Evolutionary conservation across 2,888 invertebrate species (phyloP), one percentile per base, ranked within the genome.

Genomic region (Habrosyne pyritoides): DNA sequence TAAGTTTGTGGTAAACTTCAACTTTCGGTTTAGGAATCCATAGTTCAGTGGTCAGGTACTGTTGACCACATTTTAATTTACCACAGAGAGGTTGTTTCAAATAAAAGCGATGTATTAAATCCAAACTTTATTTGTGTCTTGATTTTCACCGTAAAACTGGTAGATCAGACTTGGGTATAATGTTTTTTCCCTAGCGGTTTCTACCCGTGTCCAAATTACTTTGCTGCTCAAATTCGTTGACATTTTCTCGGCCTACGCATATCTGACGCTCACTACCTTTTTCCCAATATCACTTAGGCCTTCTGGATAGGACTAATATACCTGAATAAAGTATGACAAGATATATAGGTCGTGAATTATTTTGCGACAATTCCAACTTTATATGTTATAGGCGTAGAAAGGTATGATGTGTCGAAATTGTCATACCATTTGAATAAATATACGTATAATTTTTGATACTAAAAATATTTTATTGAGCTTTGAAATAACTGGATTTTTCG

Each of bases 211-310:
- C 42, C 42, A 42, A 42, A 42, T 42, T 42, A 42, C 42, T 42
- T 42, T 42, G 18, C 42, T 18, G 14, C 18, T 42, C 18, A 42
- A 42, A 42, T 14, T 42, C 42, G 42, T 42, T 33, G 42, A 42
- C 42, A 42, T 42, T 42, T 42, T 42, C 42, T 42, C 42, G 18
- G 18, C 18, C 42, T n/a, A 42, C 42, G 42, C 14, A 18, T 42
- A 42, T 42, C 42, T 18, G 42, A 42, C 18, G 12, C 14, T 14
- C 42, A 8, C 14, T 42, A 42, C 14, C 14, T 42, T 2, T 42
- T 42, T 42, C 18, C 42, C 42, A 42, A 42, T 42, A 42, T 42
- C 42, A 42, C 42, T 42, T 42, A 42, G 42, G 42, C 42, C 42
- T 42, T 14, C 18, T 18, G 18, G 42, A 14, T 36, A 12, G 28